Evolutionary conservation across 2,113 vertebrate genomes (phyloP).

Genomic region (Coreoperca whiteheadi): DNA sequence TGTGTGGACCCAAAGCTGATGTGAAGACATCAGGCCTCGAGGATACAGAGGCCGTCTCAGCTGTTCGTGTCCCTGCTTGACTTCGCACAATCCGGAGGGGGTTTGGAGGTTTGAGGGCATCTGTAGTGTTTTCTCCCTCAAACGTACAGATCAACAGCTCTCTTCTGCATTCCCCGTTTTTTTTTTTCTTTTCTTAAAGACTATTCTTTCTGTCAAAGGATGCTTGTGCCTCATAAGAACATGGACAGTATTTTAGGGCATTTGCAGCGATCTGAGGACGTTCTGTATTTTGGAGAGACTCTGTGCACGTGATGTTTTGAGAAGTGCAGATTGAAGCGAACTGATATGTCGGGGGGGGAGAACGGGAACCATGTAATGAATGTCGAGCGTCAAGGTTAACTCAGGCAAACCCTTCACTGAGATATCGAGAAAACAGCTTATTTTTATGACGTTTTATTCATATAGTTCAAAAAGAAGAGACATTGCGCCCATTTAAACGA

Average conservation of each 20-base stretch:
- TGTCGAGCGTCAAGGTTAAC: constrained; percentile 69
- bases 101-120: constrained; percentile 34
- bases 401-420: constrained; percentile 75
- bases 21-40: background rate
- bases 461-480: constrained; percentile 7
- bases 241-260: constrained; percentile 68
- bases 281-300: constrained; percentile 34
- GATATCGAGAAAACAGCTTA: constrained; percentile 34
- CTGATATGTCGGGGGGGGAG: background rate
- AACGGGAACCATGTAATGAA: constrained; percentile 44
- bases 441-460: constrained; percentile 66
- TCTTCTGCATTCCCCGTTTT: constrained; percentile 48
- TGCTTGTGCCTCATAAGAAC: constrained; percentile 42
- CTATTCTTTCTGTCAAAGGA: constrained; percentile 35
- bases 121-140: constrained; percentile 12
- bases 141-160: constrained; percentile 28
- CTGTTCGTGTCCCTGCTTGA: constrained; percentile 12
- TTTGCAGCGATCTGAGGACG: constrained; percentile 60
- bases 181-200: constrained; percentile 3
- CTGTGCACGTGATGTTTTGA: constrained; percentile 41
- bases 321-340: constrained; percentile 8
- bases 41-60: background rate
- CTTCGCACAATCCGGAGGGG: constrained; percentile 27
- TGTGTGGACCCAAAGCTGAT: constrained; percentile 6
- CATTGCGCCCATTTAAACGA: constrained; percentile 56